Evolutionary conservation across 2,888 invertebrate species (phyloP), one percentile per base, ranked within the genome.

Genomic region (Ochropleura leucogaster): DNA sequence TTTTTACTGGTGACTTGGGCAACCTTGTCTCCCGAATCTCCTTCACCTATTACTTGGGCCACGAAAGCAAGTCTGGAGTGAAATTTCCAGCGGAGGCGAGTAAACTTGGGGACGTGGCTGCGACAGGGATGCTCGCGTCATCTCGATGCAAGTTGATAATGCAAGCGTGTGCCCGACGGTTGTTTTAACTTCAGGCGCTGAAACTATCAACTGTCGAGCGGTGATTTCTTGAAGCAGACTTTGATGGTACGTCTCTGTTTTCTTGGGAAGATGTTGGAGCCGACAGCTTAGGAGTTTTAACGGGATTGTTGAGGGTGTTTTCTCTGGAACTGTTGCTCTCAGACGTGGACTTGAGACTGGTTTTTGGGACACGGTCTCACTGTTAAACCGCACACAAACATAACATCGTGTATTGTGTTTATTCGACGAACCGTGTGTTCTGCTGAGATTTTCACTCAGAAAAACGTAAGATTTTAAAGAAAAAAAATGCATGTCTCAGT

Each of bases 61-160:
- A 55, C 76, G 72, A 86, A 87, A 90, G 89, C 93, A 95, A 95
- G 94, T 95, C 94, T 94, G 89, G 93, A 94, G 94, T 94, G 95
- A 95, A 95, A 95, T 95, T 95, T 95, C 93, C 92, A 95, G 88
- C 91, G 92, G 90, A 93, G 93, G 91, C 91, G 94, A 95, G 95
- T 93, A 95, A 96, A 96, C 96, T 96, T 94, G 93, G 94, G 90
- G 94, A 94, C 94, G 92, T 95, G 95, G 94, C 91, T 92, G 92
- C 90, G 96, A 95, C 96, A 94, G 95, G 93, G 91, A 92, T 89
- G 94, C 93, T 88, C 92, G 93, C 95, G 95, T 95, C 96, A 94
- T 94, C 95, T 87, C 93, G 92, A 92, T 92, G 95, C 94, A 90
- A 94, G 90, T 94, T 95, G 95, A 94, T 95, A 95, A 93, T 93